Evolutionary conservation across 2,113 vertebrate genomes (phyloP), one percentile per base, ranked within the genome.

Genomic region (Porphyrio hochstetteri): DNA sequence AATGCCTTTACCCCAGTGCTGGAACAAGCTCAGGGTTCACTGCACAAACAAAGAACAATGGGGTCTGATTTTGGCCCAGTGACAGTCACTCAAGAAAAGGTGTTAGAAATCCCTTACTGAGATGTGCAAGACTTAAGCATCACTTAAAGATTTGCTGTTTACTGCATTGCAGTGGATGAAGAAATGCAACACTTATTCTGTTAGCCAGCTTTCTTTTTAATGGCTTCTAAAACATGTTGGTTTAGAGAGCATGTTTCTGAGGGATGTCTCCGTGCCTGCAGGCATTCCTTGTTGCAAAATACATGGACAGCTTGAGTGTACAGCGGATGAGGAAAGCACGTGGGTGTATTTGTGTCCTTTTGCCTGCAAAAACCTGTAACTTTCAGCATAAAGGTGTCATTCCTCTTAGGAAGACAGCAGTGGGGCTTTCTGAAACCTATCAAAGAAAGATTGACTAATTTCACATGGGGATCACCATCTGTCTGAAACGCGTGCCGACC

Each of bases 271-370:
- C 31, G 70, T 27, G 63, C 55, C 84, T 85, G 65, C 48, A 81
- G 33, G 42, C 42, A 13, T 67, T 81, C 18, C 42, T 36, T 52
- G 10, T 60, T 82, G 76, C 38, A 40, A 69, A 91, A 64, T 35
- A 64, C 65, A 64, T 2, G 27, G 72, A 69, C 80, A 95, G 60
- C 60, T 83, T 75, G 94, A 86, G 60, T 2, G 29, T 64, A 61
- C 42, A 56, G 72, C 2, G 4, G 38, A 17, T 64, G 35, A 78
- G 69, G 27, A 53, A 48, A 75, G 53, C 2, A 16, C 27, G 74
- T 90, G 86, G 69, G 57, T 69, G 44, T 55, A 27, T 71, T 93
- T 91, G 77, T 79, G n/a, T 61, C 92, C 86, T 94, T 79, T 65
- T 76, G 61, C 38, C 61, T 42, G 40, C 65, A 38, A 33, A 48